Percentiles rank a stretch among this genome's conserved stretches.
phyloP scores from a whole-genome alignment of 2,888 invertebrate genomes.

The Hydrotaea cyrtoneurina region DNA sequence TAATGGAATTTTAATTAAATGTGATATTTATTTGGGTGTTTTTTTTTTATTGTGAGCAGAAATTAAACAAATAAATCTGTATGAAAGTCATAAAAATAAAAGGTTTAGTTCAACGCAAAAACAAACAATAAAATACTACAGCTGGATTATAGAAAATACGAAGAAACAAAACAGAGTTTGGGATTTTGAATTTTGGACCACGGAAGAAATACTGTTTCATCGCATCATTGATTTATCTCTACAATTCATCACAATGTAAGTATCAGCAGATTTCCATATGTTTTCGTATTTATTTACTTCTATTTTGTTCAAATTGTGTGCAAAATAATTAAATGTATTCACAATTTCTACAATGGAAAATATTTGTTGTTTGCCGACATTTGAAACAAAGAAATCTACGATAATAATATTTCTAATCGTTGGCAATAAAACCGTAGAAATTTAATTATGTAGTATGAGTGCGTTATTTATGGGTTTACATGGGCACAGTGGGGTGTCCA shows the following conservation, averaged over 20 bases:
- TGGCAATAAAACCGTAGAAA: not conserved
- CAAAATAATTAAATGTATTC: not conserved
- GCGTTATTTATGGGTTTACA: too few species aligned
- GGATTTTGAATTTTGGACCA: not conserved
- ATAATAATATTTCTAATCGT: not conserved
- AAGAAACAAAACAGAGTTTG: not conserved
- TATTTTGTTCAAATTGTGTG: not conserved
- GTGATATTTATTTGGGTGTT: conserved; percentile 5
- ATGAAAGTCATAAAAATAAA: not conserved
- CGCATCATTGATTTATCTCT: not conserved
- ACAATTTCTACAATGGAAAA: not conserved
- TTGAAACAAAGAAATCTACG: not conserved
- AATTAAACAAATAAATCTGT: not conserved
- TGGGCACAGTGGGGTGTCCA: too few species aligned
- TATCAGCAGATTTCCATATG: not conserved
- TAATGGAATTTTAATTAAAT: conserved; percentile 25
- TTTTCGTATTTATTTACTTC: too few species aligned
- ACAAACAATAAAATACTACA: not conserved
- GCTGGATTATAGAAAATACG: too few species aligned
- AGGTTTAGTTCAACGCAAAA: conserved; percentile 18
- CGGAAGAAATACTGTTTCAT: not conserved
- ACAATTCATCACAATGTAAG: not conserved
- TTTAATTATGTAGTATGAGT: not conserved
- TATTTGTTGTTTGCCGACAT: not conserved
- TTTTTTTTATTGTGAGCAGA: not conserved